A percentile compares a stretch with the other conserved stretches of the same genome.
Conservation (phyloP, 2,797 vertebrate species). For the Champsocephalus esox region DNA sequence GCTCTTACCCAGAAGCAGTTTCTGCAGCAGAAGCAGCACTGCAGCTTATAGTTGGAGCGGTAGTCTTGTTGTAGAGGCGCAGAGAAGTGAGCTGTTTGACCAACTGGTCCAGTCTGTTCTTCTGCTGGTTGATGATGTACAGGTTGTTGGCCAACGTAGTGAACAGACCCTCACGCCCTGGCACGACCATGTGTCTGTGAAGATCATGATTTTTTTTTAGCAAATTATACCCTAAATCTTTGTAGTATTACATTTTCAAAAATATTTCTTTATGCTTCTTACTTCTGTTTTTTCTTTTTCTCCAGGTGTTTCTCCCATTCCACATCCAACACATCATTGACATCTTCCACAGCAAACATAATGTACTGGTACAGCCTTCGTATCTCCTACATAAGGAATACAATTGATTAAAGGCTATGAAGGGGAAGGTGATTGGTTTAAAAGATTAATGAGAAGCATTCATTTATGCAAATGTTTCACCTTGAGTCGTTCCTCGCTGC, state of each 20-base stretch:
- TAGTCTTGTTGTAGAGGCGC: conserved; percentile 89
- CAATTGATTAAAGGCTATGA: not conserved
- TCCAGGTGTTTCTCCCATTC: conserved; percentile 97
- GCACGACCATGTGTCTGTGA: conserved; percentile 90
- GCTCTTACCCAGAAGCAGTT: conserved; percentile 55
- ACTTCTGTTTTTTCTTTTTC: conserved; percentile 91
- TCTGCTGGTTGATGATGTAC: conserved; percentile 96
- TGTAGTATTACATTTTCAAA: not conserved
- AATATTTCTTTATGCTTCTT: not conserved
- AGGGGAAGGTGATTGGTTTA: not conserved
- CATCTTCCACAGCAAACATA: conserved; percentile 94
- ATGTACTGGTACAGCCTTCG: conserved; percentile 94
- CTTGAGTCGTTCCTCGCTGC: conserved; percentile 95
- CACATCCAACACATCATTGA: conserved; percentile 94
- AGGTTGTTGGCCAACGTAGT: conserved; percentile 93
- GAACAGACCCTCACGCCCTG: conserved; percentile 93
- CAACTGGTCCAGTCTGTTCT: conserved; percentile 89
- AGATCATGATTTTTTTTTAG: not conserved
- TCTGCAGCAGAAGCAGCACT: conserved; percentile 55
- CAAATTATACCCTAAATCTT: not conserved
- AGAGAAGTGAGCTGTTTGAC: conserved; percentile 89
- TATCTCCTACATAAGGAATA: conserved; percentile 87
- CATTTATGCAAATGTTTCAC: conserved; percentile 73
- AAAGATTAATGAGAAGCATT: not conserved
- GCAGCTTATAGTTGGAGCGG: conserved; percentile 54